Evolutionary conservation across 2,113 vertebrate species (phyloP), one percentile per base, ranked within the genome.

Genomic region (Melanerpes aurifrons): DNA sequence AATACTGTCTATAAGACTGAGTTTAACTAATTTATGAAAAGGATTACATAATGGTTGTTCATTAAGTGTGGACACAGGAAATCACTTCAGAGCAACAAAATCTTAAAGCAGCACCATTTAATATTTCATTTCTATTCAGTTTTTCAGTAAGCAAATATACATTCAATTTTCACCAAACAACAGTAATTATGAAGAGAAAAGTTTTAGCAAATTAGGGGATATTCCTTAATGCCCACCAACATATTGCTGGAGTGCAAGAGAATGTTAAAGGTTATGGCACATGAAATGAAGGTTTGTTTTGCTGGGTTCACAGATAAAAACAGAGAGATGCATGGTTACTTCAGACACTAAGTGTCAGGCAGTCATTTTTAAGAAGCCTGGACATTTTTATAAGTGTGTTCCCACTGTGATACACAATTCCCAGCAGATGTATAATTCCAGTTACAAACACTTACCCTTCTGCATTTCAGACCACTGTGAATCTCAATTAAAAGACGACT

Each of bases 61-160:
- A 31, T 70, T 57, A 86, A 48, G 8, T 86, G 57, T n/a, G 57
- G 35, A 54, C 9, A 74, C 2, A 76, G 15, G 24, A 82, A 92
- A 73, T 17, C 35, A 75, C 5, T 40, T 21, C 20, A 75, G 15
- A 87, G 20, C n/a, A 79, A 6, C 29, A 71, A 82, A 82, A 71
- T 16, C 31, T 24, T 47, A 64, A 47, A 3, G 6, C 61, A 63
- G 87, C 6, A 12, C 14, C 57, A 61, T 20, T 76, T 11, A 9
- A 14, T 26, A 62, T 1, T 20, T 8, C 9, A 58, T 32, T 80
- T 76, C 47, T 74, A 25, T 26, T 57, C 24, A 25, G 16, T 21
- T 88, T 90, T 86, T 43, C 28, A 71, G 3, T 5, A 1, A 73
- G 50, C 4, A 76, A 47, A 35, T 11, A 50, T 1, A 2, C 0